Percentiles rank a stretch among this genome's conserved stretches.
These are phyloP conservation scores for Sphenodon punctatus DNA, from an alignment of 2,797 vertebrate genomes.

Conservation along the genomic window DNA sequence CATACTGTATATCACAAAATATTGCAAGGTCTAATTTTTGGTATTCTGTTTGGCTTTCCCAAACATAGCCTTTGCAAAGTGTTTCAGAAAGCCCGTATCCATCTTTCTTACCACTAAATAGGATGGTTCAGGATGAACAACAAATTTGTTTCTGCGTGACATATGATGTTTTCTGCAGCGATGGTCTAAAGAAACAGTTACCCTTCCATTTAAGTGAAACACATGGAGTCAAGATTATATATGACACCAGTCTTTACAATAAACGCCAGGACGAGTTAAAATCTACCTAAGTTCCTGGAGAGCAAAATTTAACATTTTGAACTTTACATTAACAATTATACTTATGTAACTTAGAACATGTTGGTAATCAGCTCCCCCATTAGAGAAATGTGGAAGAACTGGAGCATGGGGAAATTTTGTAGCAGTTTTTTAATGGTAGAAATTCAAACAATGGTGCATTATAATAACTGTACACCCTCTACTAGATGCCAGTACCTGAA, in stretches of 20 bases:
- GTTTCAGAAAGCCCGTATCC: background rate
- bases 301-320: background rate
- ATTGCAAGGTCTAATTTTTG: background rate
- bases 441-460: no score
- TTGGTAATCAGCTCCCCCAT: background rate
- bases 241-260: background rate
- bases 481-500: background rate
- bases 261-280: background rate
- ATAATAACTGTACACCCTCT: no score
- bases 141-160: background rate
- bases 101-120: background rate
- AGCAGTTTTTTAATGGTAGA: background rate
- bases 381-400: background rate
- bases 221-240: background rate
- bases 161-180: background rate
- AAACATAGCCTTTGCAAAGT: background rate
- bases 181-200: background rate
- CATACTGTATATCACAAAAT: background rate
- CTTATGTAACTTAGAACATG: background rate
- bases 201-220: background rate
- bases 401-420: conserved; percentile 6
- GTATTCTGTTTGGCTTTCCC: background rate
- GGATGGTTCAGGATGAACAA: background rate
- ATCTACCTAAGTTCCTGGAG: background rate
- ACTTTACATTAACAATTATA: background rate